phyloP scores from a whole-genome alignment of 2,113 vertebrate genomes.

The Hippocampus mohnikei region DNA sequence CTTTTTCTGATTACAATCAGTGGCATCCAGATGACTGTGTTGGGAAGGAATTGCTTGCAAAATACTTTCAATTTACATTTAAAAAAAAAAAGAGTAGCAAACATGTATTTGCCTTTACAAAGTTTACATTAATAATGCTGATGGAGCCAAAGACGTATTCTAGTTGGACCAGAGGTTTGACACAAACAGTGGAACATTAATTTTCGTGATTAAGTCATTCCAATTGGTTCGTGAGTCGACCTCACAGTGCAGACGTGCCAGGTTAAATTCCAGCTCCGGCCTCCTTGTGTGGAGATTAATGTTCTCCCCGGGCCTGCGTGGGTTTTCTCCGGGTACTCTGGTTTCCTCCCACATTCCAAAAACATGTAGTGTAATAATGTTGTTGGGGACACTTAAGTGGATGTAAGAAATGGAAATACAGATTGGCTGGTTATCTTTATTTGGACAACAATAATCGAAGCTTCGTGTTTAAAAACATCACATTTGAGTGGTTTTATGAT shows the following conservation, averaged over 20 bases:
- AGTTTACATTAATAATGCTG: neutral
- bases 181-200: no score
- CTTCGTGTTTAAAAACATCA: constrained; percentile 27
- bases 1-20: constrained; percentile 70
- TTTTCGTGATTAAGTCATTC: no score
- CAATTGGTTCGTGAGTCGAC: no score
- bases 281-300: no score
- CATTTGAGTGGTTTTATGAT: constrained; percentile 24
- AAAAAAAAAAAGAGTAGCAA: constrained; percentile 29
- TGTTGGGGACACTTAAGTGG: neutral
- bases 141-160: no score
- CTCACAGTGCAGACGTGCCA: no score
- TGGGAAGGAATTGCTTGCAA: constrained; percentile 60
- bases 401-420: neutral
- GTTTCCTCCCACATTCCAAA: no score
- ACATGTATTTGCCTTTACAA: neutral
- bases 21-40: constrained; percentile 56
- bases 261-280: no score
- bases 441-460: constrained; percentile 15
- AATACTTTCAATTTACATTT: constrained; percentile 62
- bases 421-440: neutral
- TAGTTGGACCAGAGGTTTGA: no score
- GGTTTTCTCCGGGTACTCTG: no score
- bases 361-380: neutral
- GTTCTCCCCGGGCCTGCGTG: no score